These are phyloP conservation scores for Beroe ovata DNA, from an alignment of 37 sponge, comb jelly and placozoan genomes.

Conservation along the genomic window DNA sequence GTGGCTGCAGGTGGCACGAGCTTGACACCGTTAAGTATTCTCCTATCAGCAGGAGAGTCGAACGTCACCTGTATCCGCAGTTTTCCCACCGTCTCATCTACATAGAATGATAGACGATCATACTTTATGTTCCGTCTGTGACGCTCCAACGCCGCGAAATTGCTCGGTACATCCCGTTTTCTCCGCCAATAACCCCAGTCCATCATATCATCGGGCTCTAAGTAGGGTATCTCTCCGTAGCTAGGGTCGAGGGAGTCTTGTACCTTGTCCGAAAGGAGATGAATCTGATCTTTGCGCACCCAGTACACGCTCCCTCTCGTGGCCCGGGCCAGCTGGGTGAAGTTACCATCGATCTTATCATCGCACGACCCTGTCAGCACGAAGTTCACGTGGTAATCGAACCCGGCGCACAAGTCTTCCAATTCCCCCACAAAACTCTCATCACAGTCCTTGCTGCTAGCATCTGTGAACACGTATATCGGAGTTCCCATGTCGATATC, in stretches of 20 bases:
- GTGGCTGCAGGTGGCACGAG: background rate
- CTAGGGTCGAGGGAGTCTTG: background rate
- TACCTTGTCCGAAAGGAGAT: background rate
- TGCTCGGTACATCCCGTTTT: background rate
- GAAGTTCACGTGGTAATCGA: background rate
- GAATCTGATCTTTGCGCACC: conserved; percentile 1
- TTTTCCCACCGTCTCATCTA: conserved; percentile 32
- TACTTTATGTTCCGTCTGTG: background rate
- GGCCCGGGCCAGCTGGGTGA: background rate
- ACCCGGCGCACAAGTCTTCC: background rate
- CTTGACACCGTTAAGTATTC: background rate
- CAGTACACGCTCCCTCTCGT: conserved; percentile 19
- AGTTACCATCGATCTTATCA: conserved; percentile 45
- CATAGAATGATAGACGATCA: background rate
- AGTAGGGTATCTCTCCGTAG: background rate
- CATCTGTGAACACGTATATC: conserved; percentile 32
- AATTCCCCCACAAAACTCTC: background rate
- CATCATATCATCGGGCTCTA: background rate
- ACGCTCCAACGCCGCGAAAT: background rate
- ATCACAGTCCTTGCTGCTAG: conserved; percentile 42
- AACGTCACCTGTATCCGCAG: conserved; percentile 25
- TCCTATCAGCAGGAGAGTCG: background rate
- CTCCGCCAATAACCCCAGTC: background rate
- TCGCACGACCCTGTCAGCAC: conserved; percentile 39
- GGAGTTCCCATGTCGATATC: background rate